Conservation (phyloP, 2,797 vertebrate genomes). For the Tympanoctomys barrerae region DNA sequence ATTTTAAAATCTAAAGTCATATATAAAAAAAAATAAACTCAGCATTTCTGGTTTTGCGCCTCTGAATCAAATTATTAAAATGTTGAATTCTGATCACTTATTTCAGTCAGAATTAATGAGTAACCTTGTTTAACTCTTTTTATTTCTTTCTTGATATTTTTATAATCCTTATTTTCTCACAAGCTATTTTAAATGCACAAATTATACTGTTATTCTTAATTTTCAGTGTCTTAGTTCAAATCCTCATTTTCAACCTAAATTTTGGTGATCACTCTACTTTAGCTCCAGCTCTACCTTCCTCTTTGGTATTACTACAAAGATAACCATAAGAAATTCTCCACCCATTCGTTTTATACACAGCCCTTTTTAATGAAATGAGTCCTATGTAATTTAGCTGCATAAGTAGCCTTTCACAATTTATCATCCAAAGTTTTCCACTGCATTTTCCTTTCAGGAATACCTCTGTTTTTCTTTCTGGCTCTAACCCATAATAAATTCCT, state of each 20-base stretch:
- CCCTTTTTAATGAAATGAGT: not conserved
- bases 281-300: not conserved
- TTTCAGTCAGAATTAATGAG: not conserved
- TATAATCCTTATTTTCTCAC: not conserved
- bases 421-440: not conserved
- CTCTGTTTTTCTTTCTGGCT: not conserved
- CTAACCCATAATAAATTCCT: not conserved
- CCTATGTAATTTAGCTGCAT: not conserved
- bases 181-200: not conserved
- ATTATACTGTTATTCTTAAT: not conserved
- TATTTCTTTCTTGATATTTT: constrained; percentile 1
- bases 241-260: constrained; percentile 9
- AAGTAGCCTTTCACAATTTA: not conserved
- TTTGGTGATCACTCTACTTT: constrained; percentile 1
- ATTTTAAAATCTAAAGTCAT: not conserved
- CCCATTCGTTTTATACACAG: not conserved
- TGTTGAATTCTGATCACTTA: not conserved
- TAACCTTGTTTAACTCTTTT: not conserved
- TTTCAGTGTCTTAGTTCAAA: not conserved
- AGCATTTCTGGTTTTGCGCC: not conserved
- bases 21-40: constrained; percentile 38
- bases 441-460: not conserved
- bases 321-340: not conserved
- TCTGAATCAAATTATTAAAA: not conserved
- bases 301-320: not conserved